phyloP scores from a whole-genome alignment of 1,140 invertebrate genomes.

The Helicoverpa armigera region DNA sequence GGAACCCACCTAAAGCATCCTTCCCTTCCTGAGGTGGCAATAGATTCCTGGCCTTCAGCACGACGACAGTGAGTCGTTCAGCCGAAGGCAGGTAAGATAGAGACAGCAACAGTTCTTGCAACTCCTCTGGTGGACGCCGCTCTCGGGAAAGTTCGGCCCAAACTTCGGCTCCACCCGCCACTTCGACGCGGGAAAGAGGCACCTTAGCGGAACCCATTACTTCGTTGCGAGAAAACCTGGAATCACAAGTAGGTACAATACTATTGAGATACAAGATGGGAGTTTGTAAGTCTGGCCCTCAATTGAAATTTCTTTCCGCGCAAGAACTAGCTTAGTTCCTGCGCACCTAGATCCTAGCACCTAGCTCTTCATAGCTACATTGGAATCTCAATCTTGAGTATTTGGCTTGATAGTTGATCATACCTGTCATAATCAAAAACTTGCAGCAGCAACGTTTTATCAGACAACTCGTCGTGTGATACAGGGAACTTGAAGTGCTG shows the following conservation, averaged over 20 bases:
- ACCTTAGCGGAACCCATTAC: slow-evolving; percentile 92
- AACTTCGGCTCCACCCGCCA: slow-evolving; percentile 91
- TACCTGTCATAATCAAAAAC: slow-evolving; percentile 89
- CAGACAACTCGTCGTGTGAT: slow-evolving; percentile 92
- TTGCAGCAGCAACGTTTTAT: slow-evolving; percentile 91
- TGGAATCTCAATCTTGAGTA: no score
- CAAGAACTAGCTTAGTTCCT: no score
- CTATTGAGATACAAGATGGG: no score
- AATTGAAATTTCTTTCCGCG: no score
- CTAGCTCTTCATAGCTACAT: no score
- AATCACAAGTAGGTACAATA: slow-evolving; percentile 35
- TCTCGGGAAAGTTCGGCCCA: slow-evolving; percentile 93
- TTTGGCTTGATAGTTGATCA: no score
- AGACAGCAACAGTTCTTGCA: slow-evolving; percentile 93
- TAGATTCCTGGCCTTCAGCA: slow-evolving; percentile 94
- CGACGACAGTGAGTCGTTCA: slow-evolving; percentile 93
- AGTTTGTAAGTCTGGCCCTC: no score
- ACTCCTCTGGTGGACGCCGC: slow-evolving; percentile 92
- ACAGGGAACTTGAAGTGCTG: slow-evolving; percentile 95
- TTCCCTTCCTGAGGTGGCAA: slow-evolving; percentile 89
- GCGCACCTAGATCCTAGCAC: no score
- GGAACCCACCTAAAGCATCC: slow-evolving; percentile 86
- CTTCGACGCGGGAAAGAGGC: slow-evolving; percentile 90
- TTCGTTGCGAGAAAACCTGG: slow-evolving; percentile 92
- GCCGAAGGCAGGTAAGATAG: slow-evolving; percentile 95